Evolutionary conservation across 1,140 invertebrate species (phyloP).

Genomic region (Saxidomus purpurata): DNA sequence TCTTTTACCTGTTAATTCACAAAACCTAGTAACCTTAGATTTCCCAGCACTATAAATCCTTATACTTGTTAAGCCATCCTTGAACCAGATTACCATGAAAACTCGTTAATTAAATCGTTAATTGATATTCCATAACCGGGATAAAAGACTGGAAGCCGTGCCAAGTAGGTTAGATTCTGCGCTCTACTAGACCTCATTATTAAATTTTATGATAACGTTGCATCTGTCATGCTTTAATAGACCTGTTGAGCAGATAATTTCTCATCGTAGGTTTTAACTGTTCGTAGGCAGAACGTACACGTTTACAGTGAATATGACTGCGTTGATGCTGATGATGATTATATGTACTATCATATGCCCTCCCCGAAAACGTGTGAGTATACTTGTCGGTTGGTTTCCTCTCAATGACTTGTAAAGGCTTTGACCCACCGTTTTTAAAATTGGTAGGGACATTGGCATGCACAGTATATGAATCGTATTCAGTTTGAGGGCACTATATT

Average conservation of each 20-base stretch:
- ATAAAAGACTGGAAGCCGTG: background rate
- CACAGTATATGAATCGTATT: background rate
- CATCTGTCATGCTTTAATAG: background rate
- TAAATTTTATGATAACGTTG: background rate
- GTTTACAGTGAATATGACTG: constrained; percentile 74
- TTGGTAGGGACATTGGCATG: background rate
- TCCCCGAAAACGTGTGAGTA: constrained; percentile 65
- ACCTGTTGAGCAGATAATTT: background rate
- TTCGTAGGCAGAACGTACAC: background rate
- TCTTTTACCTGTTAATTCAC: background rate
- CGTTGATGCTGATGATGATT: constrained; percentile 75
- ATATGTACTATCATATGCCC: constrained; percentile 74
- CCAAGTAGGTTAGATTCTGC: background rate
- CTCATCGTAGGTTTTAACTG: background rate
- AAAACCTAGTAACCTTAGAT: background rate
- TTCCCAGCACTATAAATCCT: background rate
- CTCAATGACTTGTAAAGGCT: too few relatives aligned
- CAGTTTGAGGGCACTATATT: too few relatives aligned
- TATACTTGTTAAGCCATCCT: background rate
- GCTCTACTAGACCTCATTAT: background rate
- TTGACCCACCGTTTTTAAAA: constrained; percentile 47
- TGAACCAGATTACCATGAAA: background rate
- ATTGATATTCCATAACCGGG: background rate
- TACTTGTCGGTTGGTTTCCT: constrained; percentile 62
- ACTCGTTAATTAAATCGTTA: constrained; percentile 1